Evolutionary conservation across 2,113 vertebrate species (phyloP).

Genomic region (Canis aureus): DNA sequence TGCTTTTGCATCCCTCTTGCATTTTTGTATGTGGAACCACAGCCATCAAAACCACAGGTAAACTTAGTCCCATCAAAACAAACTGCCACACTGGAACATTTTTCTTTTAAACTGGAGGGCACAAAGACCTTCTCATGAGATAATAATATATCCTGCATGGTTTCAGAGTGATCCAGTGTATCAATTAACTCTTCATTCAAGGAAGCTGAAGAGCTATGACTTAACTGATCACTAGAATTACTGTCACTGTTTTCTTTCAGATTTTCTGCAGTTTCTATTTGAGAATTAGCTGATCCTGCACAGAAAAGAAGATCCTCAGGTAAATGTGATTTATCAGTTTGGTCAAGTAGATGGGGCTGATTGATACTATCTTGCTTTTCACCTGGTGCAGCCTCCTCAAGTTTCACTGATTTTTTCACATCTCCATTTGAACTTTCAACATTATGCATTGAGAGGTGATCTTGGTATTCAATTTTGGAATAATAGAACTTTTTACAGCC

Average conservation of each 20-base stretch:
- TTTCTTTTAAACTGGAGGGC: conserved; percentile 83
- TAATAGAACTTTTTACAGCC: conserved; percentile 97
- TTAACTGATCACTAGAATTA: conserved; percentile 87
- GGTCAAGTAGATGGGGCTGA: conserved; percentile 80
- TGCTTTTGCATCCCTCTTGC: conserved; percentile 93
- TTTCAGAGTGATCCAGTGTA: conserved; percentile 77
- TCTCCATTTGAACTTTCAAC: conserved; percentile 88
- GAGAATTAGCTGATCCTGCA: conserved; percentile 81
- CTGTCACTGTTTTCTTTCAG: conserved; percentile 86
- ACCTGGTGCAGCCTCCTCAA: conserved; percentile 79
- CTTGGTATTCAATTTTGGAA: conserved; percentile 95
- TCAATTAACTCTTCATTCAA: conserved; percentile 83
- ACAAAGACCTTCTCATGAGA: conserved; percentile 87
- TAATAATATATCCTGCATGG: conserved; percentile 81
- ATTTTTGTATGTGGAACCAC: conserved; percentile 93
- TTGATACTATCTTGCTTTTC: conserved; percentile 79
- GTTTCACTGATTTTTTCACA: conserved; percentile 81
- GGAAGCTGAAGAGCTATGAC: conserved; percentile 80
- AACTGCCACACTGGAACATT: conserved; percentile 88
- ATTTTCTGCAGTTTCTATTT: conserved; percentile 84
- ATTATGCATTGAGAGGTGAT: conserved; percentile 95
- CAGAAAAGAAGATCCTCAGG: conserved; percentile 79
- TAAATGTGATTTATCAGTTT: conserved; percentile 77
- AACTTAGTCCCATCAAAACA: conserved; percentile 95
- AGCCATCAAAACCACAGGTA: conserved; percentile 95